Evolutionary conservation across 2,113 vertebrate genomes (phyloP), one percentile per base, ranked within the genome.

Genomic region (Acinonyx jubatus): DNA sequence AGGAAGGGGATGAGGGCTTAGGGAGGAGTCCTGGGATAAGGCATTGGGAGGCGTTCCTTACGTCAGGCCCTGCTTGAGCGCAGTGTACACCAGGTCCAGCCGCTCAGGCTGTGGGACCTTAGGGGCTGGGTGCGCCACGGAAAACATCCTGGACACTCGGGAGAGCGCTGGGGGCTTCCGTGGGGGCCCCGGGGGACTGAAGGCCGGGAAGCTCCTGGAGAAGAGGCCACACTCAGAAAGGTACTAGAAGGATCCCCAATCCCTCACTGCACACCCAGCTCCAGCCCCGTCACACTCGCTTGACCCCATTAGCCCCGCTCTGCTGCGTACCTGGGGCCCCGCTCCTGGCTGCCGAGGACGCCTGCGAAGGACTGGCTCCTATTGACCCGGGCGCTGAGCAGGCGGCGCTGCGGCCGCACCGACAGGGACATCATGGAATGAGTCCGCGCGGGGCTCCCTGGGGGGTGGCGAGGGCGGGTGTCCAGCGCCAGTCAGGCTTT

Each of bases 361-460:
- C 99, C 99, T 9, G 99, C 99, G 27, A 99, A 99, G 93, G 99
- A 99, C 98, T 99, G 99, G 98, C 99, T 99, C 98, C 99, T 99
- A 99, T 97, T 99, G 99, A 99, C 99, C 98, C 99, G 99, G 98
- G 98, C 99, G 97, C 99, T 98, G 73, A 99, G 98, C 97, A 99
- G 98, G 89, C 99, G 99, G 97, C 99, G 99, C 97, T 99, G 98
- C 2, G 99, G 99, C 91, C 99, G 99, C 98, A 99, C 99, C 4
- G 99, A 99, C 97, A 99, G 99, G 15, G 99, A 99, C 99, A 99
- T 99, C 96, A 99, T 99, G 97, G 99, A 99, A 97, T 99, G 99
- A 93, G 99, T 99, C 98, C 99, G 99, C 98, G 99, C 99, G 89
- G 99, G 99, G 98, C 99, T 99, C 99, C 99, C 99, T 99, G 98